A percentile compares a stretch with the other conserved stretches of the same genome.
Evolutionary conservation across 2,113 vertebrate genomes (phyloP).

Genomic region (Scomber japonicus): DNA sequence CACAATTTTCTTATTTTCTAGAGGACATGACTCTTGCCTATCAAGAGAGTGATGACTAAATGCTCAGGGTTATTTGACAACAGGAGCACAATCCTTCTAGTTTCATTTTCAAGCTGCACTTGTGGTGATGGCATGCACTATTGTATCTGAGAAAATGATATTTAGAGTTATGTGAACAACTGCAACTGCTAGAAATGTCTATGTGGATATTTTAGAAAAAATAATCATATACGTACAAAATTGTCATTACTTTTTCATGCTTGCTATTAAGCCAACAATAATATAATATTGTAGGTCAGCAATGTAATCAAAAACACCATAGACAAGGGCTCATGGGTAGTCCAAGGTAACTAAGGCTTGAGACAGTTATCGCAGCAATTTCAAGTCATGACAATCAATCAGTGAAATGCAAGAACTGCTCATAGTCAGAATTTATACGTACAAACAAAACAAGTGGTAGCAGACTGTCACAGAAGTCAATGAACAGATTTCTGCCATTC

Average conservation of each 20-base stretch:
- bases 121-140: neutral
- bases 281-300: neutral
- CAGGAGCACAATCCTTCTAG: neutral
- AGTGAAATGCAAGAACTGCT: too few species aligned
- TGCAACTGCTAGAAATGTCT: too few species aligned
- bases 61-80: neutral
- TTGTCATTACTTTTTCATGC: neutral
- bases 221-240: neutral
- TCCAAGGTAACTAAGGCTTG: neutral
- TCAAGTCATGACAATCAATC: neutral
- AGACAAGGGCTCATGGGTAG: neutral
- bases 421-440: too few species aligned
- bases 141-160: neutral
- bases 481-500: too few species aligned
- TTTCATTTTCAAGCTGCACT: neutral
- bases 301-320: neutral
- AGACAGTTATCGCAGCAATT: neutral
- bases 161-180: neutral
- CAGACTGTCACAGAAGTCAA: too few species aligned
- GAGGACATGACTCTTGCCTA: neutral
- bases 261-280: neutral
- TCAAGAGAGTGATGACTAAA: neutral
- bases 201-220: too few species aligned
- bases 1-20: neutral
- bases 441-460: too few species aligned